Evolutionary conservation across 2,888 invertebrate genomes (phyloP).

Genomic region (Acholoe squamosa): DNA sequence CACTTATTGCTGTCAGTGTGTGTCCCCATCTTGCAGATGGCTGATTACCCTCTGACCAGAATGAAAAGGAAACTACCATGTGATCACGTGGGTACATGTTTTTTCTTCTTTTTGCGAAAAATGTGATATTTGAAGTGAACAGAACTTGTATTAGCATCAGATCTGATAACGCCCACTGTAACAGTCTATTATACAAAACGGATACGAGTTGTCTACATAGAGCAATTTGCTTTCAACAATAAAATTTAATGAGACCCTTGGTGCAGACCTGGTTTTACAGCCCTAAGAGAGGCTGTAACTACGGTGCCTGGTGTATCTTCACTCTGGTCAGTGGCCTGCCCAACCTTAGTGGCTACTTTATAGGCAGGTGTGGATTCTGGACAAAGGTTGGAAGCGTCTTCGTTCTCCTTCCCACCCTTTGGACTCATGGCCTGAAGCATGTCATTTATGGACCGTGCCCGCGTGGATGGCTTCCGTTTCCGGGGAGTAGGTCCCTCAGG

Average conservation of each 20-base stretch:
- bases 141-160: no score
- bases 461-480: slow-evolving; percentile 63
- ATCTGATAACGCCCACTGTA: no score
- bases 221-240: no score
- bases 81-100: neutral
- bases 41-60: slow-evolving; percentile 71
- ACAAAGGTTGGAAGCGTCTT: neutral
- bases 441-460: slow-evolving; percentile 64
- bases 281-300: slow-evolving; percentile 18
- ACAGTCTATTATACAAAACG: no score
- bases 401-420: slow-evolving; percentile 1
- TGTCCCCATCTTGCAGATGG: slow-evolving; percentile 81
- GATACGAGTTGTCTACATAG: no score
- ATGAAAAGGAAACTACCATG: neutral
- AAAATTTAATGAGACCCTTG: no score
- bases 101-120: neutral
- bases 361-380: neutral
- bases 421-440: slow-evolving; percentile 43
- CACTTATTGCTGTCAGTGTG: slow-evolving; percentile 76
- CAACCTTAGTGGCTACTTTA: neutral
- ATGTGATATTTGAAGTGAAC: no score
- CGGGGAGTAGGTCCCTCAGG: slow-evolving; percentile 50
- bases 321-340: neutral
- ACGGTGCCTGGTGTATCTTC: neutral
- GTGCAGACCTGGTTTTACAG: slow-evolving; percentile 42